Evolutionary conservation across 2,113 vertebrate genomes (phyloP).

Genomic region (Macquaria australasica): DNA sequence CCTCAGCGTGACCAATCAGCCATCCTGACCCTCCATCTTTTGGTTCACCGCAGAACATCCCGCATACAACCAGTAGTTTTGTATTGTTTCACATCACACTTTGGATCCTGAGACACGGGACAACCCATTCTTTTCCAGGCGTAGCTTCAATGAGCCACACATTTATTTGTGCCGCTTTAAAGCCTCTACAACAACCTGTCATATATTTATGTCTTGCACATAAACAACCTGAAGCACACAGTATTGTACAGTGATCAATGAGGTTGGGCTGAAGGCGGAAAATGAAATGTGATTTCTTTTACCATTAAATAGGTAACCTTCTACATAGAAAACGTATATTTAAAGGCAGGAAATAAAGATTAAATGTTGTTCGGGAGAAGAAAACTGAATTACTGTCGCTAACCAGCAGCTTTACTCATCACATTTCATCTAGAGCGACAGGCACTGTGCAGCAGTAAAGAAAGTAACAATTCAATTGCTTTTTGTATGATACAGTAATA

Average conservation of each 20-base stretch:
- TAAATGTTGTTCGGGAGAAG: slow-evolving; percentile 15
- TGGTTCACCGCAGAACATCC: slow-evolving; percentile 46
- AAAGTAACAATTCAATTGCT: slow-evolving; percentile 22
- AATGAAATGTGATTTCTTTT: slow-evolving; percentile 33
- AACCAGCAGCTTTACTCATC: slow-evolving; percentile 79
- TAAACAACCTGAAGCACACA: slow-evolving; percentile 43
- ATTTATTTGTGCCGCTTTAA: slow-evolving; percentile 37
- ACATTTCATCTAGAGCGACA: slow-evolving; percentile 52
- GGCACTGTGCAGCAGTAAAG: slow-evolving; percentile 60
- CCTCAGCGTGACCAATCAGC: slow-evolving; percentile 8
- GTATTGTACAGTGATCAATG: slow-evolving; percentile 36
- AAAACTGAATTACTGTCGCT: slow-evolving; percentile 60
- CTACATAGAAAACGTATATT: not conserved
- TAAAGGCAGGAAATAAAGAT: slow-evolving; percentile 23
- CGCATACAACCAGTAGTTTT: slow-evolving; percentile 43
- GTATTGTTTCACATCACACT: slow-evolving; percentile 42
- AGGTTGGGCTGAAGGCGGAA: slow-evolving; percentile 24
- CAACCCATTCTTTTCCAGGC: slow-evolving; percentile 27
- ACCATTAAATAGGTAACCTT: slow-evolving; percentile 22
- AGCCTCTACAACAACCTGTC: slow-evolving; percentile 45
- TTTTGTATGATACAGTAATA: slow-evolving; percentile 28
- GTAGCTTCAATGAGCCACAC: slow-evolving; percentile 8
- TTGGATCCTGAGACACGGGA: slow-evolving; percentile 60
- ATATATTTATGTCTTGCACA: slow-evolving; percentile 43
- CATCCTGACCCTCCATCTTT: slow-evolving; percentile 25